phyloP scores from a whole-genome alignment of 2,888 invertebrate species.

The Dyspetes luteomarginatus region DNA sequence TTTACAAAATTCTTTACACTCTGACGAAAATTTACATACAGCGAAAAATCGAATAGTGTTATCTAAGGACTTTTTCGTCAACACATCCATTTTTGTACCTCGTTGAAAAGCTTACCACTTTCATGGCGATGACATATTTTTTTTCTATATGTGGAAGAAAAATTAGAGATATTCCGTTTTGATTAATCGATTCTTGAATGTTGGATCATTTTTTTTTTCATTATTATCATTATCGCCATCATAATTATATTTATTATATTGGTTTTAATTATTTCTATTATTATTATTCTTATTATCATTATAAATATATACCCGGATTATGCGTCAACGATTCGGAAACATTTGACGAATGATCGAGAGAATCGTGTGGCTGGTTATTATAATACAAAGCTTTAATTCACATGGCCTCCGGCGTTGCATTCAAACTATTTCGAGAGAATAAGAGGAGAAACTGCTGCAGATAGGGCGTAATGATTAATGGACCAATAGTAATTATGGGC shows the following conservation, averaged over 20 bases:
- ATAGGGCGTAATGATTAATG: slow-evolving; percentile 42
- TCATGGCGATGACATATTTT: no score
- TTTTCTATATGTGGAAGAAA: no score
- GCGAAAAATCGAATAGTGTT: no score
- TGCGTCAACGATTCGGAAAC: no score
- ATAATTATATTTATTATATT: neutral
- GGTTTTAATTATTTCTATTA: neutral
- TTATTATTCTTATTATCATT: neutral
- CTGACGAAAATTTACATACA: no score
- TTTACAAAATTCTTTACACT: no score
- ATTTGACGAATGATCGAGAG: no score
- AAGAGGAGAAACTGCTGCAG: no score
- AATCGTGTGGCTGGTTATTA: no score
- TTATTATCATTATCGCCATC: neutral
- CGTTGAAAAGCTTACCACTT: neutral
- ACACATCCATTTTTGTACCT: no score
- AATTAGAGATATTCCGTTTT: no score
- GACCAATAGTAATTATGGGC: slow-evolving; percentile 9
- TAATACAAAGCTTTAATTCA: neutral
- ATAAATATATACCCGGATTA: neutral
- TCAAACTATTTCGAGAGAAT: neutral
- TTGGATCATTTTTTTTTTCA: neutral
- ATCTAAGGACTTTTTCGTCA: no score
- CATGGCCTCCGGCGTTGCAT: slow-evolving; percentile 3
- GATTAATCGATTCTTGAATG: neutral